These are phyloP conservation scores for Pangasianodon hypophthalmus DNA, from an alignment of 2,113 vertebrate genomes.

Conservation along the genomic window DNA sequence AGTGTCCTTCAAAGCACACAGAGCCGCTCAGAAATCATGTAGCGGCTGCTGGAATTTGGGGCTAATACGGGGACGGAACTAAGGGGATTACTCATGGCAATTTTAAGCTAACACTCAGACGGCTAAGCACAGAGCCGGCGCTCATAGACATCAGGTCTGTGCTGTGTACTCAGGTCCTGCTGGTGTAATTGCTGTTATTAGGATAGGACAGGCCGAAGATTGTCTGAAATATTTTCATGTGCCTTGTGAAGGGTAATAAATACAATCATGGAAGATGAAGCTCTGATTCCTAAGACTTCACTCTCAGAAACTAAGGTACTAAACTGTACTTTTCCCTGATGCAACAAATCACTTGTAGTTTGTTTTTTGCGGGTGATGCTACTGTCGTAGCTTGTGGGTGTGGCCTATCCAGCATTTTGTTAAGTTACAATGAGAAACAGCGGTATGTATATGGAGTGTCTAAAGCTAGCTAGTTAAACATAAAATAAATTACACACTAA, in stretches of 20 bases:
- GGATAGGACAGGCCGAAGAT: not conserved
- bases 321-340: not conserved
- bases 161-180: not conserved
- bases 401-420: not conserved
- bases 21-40: constrained; percentile 67
- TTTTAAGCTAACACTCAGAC: constrained; percentile 66
- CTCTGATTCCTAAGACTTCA: not conserved
- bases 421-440: not conserved
- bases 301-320: not conserved
- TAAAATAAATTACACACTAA: not conserved
- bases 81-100: constrained; percentile 70
- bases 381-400: not conserved
- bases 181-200: not conserved
- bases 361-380: not conserved
- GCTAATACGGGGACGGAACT: constrained; percentile 65
- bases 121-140: constrained; percentile 56
- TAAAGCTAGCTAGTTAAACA: not conserved
- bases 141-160: constrained; percentile 19
- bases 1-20: constrained; percentile 61
- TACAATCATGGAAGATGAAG: constrained; percentile 50
- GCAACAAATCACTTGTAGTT: not conserved
- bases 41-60: constrained; percentile 68
- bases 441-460: not conserved
- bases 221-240: constrained; percentile 50
- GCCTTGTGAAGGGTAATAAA: constrained; percentile 54